Percentiles rank a stretch among this genome's conserved stretches.
Evolutionary conservation across 2,888 invertebrate species (phyloP).

Genomic region (Xestia c-nigrum): DNA sequence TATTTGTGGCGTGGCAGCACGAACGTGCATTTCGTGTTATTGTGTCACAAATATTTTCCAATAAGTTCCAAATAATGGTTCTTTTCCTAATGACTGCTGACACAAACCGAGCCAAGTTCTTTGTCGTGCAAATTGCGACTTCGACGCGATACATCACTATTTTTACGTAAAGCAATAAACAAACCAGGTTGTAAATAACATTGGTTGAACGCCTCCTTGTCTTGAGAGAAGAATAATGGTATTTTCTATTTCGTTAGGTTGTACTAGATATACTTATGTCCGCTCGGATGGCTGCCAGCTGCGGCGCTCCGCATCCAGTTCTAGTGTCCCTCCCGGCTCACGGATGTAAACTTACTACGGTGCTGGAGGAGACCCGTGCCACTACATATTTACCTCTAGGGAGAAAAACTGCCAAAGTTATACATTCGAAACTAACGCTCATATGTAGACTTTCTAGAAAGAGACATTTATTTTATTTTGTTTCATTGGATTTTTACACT

Average conservation of each 20-base stretch:
- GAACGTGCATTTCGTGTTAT: constrained; percentile 61
- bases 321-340: constrained; percentile 77
- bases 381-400: constrained; percentile 44
- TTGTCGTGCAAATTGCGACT: constrained; percentile 55
- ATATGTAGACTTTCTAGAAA: constrained; percentile 19
- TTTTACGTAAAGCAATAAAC: constrained; percentile 83
- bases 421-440: constrained; percentile 33
- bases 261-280: constrained; percentile 84
- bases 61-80: constrained; percentile 55
- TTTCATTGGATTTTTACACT: constrained; percentile 20
- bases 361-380: constrained; percentile 76
- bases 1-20: constrained; percentile 56
- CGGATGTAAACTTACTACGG: constrained; percentile 79
- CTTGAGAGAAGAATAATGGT: constrained; percentile 88
- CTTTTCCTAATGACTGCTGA: constrained; percentile 55
- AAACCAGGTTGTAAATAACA: constrained; percentile 88
- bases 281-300: constrained; percentile 88
- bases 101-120: constrained; percentile 57
- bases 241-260: constrained; percentile 90
- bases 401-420: constrained; percentile 36
- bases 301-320: constrained; percentile 77
- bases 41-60: constrained; percentile 56
- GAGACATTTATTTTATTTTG: constrained; percentile 17
- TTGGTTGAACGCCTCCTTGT: constrained; percentile 89
- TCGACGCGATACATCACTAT: constrained; percentile 65